Conservation (phyloP, 2,888 invertebrate genomes). For the Argyresthia goedartella region DNA sequence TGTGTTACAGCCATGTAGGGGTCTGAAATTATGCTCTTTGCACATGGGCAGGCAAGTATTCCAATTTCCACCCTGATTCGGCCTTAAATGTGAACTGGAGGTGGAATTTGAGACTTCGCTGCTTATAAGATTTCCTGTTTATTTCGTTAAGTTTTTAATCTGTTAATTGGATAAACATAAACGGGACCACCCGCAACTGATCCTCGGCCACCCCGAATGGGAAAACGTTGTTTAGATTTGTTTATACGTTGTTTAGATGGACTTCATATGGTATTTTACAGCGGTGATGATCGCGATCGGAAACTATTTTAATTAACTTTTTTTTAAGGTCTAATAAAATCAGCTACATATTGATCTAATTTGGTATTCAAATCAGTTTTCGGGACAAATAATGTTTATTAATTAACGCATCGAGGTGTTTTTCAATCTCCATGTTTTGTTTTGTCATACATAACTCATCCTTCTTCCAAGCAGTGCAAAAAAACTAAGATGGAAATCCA, state of each 20-base stretch:
- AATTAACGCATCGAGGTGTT: background rate
- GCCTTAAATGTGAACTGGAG: background rate
- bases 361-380: background rate
- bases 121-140: too few species aligned
- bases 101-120: too few species aligned
- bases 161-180: too few species aligned
- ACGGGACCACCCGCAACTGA: too few species aligned
- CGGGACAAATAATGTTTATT: background rate
- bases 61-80: background rate
- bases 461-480: too few species aligned
- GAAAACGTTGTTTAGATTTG: too few species aligned
- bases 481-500: too few species aligned
- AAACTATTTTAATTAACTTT: background rate
- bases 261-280: background rate
- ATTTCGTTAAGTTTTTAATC: too few species aligned
- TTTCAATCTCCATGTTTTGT: background rate
- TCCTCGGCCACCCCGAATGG: too few species aligned
- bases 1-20: constrained; percentile 43
- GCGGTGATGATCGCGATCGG: background rate
- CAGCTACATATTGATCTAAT: background rate
- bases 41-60: background rate
- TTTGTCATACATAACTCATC: too few species aligned
- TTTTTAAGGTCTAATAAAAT: background rate
- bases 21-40: constrained; percentile 13
- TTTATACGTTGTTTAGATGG: too few species aligned